Evolutionary conservation across 1,140 invertebrate genomes (phyloP), one percentile per base, ranked within the genome.

Genomic region (Thaumetopoea pityocampa): DNA sequence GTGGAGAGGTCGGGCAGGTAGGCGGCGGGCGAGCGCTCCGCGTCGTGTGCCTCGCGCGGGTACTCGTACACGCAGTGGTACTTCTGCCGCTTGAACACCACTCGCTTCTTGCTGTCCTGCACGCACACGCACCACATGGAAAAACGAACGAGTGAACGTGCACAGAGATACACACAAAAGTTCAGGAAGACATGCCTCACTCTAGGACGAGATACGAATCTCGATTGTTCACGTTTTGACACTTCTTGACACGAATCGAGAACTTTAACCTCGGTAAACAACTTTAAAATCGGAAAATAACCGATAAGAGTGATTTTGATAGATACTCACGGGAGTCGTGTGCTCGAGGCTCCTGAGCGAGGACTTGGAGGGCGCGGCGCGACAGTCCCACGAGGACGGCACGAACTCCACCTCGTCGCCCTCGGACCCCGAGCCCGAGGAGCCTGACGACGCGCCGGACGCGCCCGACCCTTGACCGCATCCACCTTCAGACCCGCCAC

Each of bases 31-130:
- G 72, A 72, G 43, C 76, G 67, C 1, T 56, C 59, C 23, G 73
- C 78, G 34, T 77, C 74, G 48, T 62, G 30, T 36, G 82, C 85
- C 73, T 93, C 92, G 53, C 91, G 89, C 12, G 93, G 93, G 79
- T 94, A 94, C 65, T 94, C 92, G 67, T 93, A 94, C 20, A 94
- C 91, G 61, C 91, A 92, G 65, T 93, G 92, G 70, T 93, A 93
- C 63, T 91, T 91, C 79, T 94, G 92, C 51, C 92, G 91, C 68
- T 94, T 93, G 84, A 94, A 94, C 72, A 90, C 91, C 16, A 94
- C 93, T 52, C 80, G 70, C 67, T 88, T 88, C 67, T 88, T 87
- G 49, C 59, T 71, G 45, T 85, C 78, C 74, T 83, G 56, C 23
- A 20, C 10, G 9, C 7, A 49, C 3, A n/a, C 15, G 5, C 11